Evolutionary conservation across 2,797 vertebrate genomes (phyloP), one percentile per base, ranked within the genome.

Genomic region (Leucoraja ocellata): DNA sequence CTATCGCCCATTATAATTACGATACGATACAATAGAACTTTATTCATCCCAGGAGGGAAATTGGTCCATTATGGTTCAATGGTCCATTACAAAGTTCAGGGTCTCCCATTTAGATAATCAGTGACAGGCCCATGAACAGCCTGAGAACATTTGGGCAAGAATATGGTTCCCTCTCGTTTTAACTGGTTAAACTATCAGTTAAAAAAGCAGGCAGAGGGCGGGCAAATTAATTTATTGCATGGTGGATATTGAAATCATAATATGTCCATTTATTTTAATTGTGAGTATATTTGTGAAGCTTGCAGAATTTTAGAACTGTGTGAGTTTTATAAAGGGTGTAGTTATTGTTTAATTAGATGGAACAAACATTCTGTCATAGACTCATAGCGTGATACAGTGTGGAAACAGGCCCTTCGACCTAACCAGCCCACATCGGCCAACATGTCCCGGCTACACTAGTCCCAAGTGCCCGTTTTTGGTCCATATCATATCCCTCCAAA

Each of bases 141-240:
- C 21, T 54, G 25, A 74, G 36, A 91, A 91, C 71, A 68, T 68
- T 36, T 88, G n/a, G 14, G 68, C 36, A 36, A 21, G 1, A 68
- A 88, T 88, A 68, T 21, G 61, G 14, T 6, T 84, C 4, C 3
- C 7, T 8, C n/a, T 21, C 18, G n/a, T 36, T 88, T 74, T 36
- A 36, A 68, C n/a, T 65, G 65, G 21, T 68, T 54, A 68, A 63
- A 32, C 7, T 8, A 36, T 6, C 16, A 65, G n/a, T 18, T 18
- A 25, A 61, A 83, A 25, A 25, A 61, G 84, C 21, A 18, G 46
- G 46, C 46, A 54, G 46, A 54, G 46, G 46, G n/a, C 21, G 3
- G 84, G 84, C n/a, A 88, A 63, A 65, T 32, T 8, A 65, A 88
- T 88, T 88, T 36, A 14, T 88, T 88, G n/a, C 63, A 88, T 63